phyloP scores from a whole-genome alignment of 2,797 vertebrate species.

The Ptychobarbus kaznakovi region DNA sequence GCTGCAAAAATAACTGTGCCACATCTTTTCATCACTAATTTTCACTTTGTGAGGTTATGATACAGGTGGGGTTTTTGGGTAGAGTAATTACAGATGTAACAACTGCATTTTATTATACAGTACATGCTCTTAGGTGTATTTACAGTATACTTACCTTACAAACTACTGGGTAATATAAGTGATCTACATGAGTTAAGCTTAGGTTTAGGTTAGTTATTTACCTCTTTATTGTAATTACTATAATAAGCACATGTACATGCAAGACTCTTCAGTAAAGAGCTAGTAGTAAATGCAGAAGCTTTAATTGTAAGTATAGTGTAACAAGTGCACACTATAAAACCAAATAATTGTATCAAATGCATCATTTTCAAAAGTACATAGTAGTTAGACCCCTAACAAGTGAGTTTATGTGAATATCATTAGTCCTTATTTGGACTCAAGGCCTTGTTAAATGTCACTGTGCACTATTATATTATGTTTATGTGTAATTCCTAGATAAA shows the following conservation, averaged over 20 bases:
- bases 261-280: not conserved
- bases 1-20: too few relatives aligned
- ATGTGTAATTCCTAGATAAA: conserved; percentile 83
- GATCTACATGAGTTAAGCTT: not conserved
- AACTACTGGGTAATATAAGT: too few relatives aligned
- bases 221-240: not conserved
- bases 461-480: not conserved
- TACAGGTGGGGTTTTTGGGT: not conserved
- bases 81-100: not conserved
- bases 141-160: not conserved
- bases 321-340: not conserved
- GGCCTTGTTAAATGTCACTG: not conserved
- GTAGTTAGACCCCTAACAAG: not conserved
- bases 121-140: not conserved
- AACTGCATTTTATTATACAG: too few relatives aligned
- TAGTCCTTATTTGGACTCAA: not conserved
- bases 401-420: not conserved
- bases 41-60: not conserved
- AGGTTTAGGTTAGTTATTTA: not conserved
- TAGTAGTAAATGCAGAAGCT: not conserved
- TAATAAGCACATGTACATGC: not conserved
- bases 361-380: not conserved
- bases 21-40: too few relatives aligned
- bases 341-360: not conserved
- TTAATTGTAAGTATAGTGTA: not conserved